Conservation (phyloP, 1,140 invertebrate genomes). For the Euglossa dilemma region DNA sequence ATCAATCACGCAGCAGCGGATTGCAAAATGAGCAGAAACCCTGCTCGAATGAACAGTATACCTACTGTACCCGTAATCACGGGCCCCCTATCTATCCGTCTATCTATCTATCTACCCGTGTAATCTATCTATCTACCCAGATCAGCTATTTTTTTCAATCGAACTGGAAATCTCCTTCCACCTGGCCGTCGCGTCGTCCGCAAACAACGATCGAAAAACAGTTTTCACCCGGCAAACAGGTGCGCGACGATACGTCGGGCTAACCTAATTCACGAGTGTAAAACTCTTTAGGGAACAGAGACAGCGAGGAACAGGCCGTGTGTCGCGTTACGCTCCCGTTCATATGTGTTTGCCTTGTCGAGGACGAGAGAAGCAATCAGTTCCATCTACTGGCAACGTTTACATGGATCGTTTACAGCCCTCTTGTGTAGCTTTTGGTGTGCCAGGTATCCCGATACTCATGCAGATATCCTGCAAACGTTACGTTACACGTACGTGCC, state of each 20-base stretch:
- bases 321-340: conserved; percentile 10
- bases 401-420: conserved; percentile 64
- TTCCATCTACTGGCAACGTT: conserved; percentile 65
- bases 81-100: too few species aligned
- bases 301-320: background rate
- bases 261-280: conserved; percentile 6
- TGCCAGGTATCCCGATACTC: conserved; percentile 55
- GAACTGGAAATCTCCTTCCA: background rate
- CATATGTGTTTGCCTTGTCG: conserved; percentile 32
- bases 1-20: too few species aligned
- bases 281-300: conserved; percentile 20
- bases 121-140: too few species aligned
- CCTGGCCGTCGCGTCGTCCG: too few species aligned
- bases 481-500: conserved; percentile 9
- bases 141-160: background rate
- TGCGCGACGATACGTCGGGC: too few species aligned
- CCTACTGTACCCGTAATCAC: too few species aligned
- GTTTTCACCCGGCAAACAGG: conserved; percentile 2
- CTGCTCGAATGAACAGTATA: too few species aligned
- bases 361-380: conserved; percentile 61
- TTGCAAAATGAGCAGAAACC: too few species aligned
- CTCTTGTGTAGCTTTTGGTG: conserved; percentile 48
- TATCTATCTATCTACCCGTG: too few species aligned
- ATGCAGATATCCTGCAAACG: conserved; percentile 54
- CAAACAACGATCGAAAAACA: background rate